These are phyloP conservation scores for Gila orcuttii DNA, from an alignment of 2,113 vertebrate species.

Conservation along the genomic window DNA sequence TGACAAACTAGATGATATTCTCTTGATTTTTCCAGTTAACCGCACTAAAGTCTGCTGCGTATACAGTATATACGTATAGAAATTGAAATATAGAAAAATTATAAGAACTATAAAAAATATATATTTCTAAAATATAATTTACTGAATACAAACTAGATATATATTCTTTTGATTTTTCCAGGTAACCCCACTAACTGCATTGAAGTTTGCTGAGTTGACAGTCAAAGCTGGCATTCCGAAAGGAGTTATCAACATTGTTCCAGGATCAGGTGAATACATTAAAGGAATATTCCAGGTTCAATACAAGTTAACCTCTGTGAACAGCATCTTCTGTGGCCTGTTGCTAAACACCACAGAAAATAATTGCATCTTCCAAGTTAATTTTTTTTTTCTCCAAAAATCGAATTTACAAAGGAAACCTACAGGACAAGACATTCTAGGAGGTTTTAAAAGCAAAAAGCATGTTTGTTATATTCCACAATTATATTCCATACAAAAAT, in stretches of 20 bases:
- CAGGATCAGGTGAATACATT: conserved; percentile 79
- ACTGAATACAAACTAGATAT: neutral
- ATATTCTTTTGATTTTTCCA: conserved; percentile 55
- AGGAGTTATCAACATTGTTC: conserved; percentile 85
- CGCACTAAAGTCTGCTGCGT: no score
- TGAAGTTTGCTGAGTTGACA: conserved; percentile 87
- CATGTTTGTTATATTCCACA: neutral
- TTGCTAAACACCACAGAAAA: no score
- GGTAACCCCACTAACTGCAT: conserved; percentile 87
- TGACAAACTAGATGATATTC: no score
- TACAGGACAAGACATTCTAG: neutral
- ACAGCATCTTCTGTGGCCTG: no score
- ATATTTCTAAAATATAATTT: no score
- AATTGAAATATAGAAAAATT: no score
- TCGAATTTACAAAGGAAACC: neutral
- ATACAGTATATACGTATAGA: neutral
- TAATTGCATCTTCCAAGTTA: no score
- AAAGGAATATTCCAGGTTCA: no score
- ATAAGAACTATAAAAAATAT: no score
- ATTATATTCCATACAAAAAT: neutral
- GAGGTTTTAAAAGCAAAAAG: neutral
- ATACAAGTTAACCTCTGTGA: no score
- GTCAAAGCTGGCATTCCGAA: conserved; percentile 85
- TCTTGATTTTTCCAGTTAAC: no score
- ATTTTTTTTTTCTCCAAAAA: neutral